Evolutionary conservation across 2,113 vertebrate genomes (phyloP), one percentile per base, ranked within the genome.

Genomic region (Entelurus aequoreus): DNA sequence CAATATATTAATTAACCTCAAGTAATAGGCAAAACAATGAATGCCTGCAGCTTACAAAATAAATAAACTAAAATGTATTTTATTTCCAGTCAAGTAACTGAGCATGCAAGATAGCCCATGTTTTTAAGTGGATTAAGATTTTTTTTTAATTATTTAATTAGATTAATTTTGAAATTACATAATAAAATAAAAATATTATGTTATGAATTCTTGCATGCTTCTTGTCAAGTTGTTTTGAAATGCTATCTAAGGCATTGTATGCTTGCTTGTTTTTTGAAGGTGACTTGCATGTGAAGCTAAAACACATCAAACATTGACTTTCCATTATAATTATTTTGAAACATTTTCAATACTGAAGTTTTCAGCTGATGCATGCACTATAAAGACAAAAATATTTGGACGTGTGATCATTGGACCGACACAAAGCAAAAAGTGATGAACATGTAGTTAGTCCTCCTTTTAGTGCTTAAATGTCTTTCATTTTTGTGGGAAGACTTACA

Each of bases 201-300:
- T 42, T 12, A 11, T 9, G 12, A 46, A 46, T 46, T 2, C 6
- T 46, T 46, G 10, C 12, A 5, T 67, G 75, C 71, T 72, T 75
- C 46, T 77, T 74, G 63, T 63, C 52, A 51, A 14, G n/a, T 49
- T 54, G 49, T 74, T 72, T 77, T 19, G 3, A 28, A 42, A 66
- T 36, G 21, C 28, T 9, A 13, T 66, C 4, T 55, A 48, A 63
- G 42, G 50, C 46, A 38, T 16, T 6, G 12, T 60, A 38, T 56
- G 56, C 42, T 55, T 52, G 63, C 64, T 61, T 76, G 49, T 53
- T 60, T 63, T 28, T 49, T 49, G 36, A 53, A 73, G 48, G 62
- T 75, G 58, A 66, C 11, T 28, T 76, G 74, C 71, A 77, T 69
- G 71, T 21, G 37, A 69, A 48, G 49, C 54, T 77, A 35, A 49